phyloP scores from a whole-genome alignment of 2,888 invertebrate genomes.

The Hypolimnas misippus region DNA sequence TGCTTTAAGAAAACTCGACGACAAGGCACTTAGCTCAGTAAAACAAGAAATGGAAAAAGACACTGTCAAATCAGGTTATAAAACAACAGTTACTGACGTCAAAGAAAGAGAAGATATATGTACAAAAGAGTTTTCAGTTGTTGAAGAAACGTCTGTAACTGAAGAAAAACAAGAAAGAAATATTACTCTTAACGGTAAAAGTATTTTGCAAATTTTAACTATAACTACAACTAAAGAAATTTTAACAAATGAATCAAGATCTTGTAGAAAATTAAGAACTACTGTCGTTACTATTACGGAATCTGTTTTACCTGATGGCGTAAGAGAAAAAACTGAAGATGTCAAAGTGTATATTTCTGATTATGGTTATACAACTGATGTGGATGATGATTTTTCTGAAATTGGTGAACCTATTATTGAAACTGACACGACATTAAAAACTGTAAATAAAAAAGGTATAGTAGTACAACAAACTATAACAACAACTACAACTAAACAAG shows the following conservation, averaged over 20 bases:
- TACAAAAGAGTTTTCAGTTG: slow-evolving; percentile 43
- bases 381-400: slow-evolving; percentile 37
- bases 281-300: slow-evolving; percentile 30
- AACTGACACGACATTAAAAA: slow-evolving; percentile 19
- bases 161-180: slow-evolving; percentile 47
- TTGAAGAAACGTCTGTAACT: slow-evolving; percentile 47
- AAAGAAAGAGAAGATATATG: slow-evolving; percentile 41
- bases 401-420: slow-evolving; percentile 41
- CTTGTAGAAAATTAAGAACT: slow-evolving; percentile 24
- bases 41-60: too few species aligned
- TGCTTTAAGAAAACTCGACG: too few species aligned
- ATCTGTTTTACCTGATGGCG: slow-evolving; percentile 38
- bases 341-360: slow-evolving; percentile 50
- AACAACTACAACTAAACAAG: slow-evolving; percentile 25
- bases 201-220: slow-evolving; percentile 48
- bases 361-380: slow-evolving; percentile 38
- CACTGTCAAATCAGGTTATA: too few species aligned
- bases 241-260: slow-evolving; percentile 33
- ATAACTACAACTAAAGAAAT: slow-evolving; percentile 50
- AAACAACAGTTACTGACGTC: too few species aligned
- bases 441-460: slow-evolving; percentile 5
- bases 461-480: slow-evolving; percentile 24
- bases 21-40: slow-evolving; percentile 19
- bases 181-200: slow-evolving; percentile 43
- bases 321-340: slow-evolving; percentile 50